Evolutionary conservation across 2,797 vertebrate species (phyloP).

Genomic region (Chelon auratus): DNA sequence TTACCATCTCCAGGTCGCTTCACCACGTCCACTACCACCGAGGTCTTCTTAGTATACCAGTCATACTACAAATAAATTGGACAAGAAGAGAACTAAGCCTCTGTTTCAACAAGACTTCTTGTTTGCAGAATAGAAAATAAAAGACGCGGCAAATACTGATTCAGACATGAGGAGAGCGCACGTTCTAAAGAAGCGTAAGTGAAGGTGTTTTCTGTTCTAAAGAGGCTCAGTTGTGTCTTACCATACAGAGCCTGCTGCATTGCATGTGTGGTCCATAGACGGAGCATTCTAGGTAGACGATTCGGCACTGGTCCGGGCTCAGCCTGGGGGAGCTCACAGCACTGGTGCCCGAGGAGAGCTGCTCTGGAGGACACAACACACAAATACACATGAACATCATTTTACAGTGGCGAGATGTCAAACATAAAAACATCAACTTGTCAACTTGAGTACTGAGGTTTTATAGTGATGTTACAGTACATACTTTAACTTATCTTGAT

Average conservation of each 20-base stretch:
- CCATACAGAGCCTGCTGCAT: constrained; percentile 92
- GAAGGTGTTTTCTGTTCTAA: neutral
- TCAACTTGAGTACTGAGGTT: neutral
- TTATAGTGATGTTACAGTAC: too few relatives aligned
- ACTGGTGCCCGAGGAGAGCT: constrained; percentile 87
- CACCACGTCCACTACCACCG: constrained; percentile 90
- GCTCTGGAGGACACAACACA: constrained; percentile 81
- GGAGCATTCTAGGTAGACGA: constrained; percentile 89
- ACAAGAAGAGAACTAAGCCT: constrained; percentile 14
- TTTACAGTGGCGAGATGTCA: too few relatives aligned
- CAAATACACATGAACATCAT: constrained; percentile 21
- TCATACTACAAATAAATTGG: constrained; percentile 86
- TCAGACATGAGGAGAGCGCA: neutral
- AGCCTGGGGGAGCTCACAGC: constrained; percentile 93
- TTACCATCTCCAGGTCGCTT: constrained; percentile 87
- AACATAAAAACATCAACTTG: neutral
- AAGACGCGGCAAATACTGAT: neutral
- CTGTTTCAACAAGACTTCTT: neutral
- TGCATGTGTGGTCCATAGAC: constrained; percentile 92
- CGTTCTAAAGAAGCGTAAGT: neutral
- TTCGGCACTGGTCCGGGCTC: constrained; percentile 94
- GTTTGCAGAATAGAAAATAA: neutral
- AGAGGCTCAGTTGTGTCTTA: constrained; percentile 68
- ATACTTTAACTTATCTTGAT: neutral
- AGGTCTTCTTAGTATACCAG: constrained; percentile 95